phyloP scores from a whole-genome alignment of 2,888 invertebrate species.

The Choreutis nemorana region DNA sequence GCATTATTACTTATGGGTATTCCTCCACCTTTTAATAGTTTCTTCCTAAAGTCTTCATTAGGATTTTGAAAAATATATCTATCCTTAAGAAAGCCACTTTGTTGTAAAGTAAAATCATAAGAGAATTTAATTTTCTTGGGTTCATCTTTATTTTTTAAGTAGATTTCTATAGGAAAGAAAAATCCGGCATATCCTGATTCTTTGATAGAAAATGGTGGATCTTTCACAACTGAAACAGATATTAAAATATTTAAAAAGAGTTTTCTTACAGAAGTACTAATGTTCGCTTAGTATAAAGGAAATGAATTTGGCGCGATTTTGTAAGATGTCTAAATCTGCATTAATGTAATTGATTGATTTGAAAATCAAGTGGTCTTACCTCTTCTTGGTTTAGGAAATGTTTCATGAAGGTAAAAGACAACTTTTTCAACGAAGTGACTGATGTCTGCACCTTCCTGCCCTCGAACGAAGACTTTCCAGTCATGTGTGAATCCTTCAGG shows the following conservation, averaged over 20 bases:
- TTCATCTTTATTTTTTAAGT: slow-evolving; percentile 88
- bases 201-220: slow-evolving; percentile 88
- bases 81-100: slow-evolving; percentile 78
- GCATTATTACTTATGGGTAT: slow-evolving; percentile 54
- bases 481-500: slow-evolving; percentile 95
- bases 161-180: slow-evolving; percentile 86
- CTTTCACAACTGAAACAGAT: slow-evolving; percentile 79
- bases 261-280: too few species aligned
- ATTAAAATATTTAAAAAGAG: slow-evolving; percentile 5
- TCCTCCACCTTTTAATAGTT: slow-evolving; percentile 88
- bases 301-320: too few species aligned
- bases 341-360: too few species aligned
- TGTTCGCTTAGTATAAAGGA: too few species aligned
- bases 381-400: slow-evolving; percentile 91
- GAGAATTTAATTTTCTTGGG: slow-evolving; percentile 84
- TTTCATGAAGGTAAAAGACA: slow-evolving; percentile 89
- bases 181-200: slow-evolving; percentile 98
- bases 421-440: slow-evolving; percentile 92
- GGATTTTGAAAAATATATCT: slow-evolving; percentile 86
- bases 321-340: too few species aligned
- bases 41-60: slow-evolving; percentile 88
- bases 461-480: slow-evolving; percentile 95
- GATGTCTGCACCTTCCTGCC: slow-evolving; percentile 86
- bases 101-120: slow-evolving; percentile 87
- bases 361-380: too few species aligned